Evolutionary conservation across 2,113 vertebrate genomes (phyloP).

Genomic region (Protobothrops flavoviridis): DNA sequence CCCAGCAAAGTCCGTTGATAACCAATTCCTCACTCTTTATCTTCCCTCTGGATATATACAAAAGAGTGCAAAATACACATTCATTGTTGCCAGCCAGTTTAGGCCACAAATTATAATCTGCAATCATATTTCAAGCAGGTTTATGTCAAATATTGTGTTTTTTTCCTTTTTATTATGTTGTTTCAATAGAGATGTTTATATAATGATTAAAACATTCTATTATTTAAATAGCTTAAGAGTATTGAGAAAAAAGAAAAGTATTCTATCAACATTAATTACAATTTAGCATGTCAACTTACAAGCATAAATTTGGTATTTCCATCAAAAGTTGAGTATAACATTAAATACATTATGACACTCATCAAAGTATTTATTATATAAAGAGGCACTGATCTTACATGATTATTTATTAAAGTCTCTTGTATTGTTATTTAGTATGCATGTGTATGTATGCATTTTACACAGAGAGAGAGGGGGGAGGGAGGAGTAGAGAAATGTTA

Average conservation of each 20-base stretch:
- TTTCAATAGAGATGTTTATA: not conserved
- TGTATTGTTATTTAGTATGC: not conserved
- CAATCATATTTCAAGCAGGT: not conserved
- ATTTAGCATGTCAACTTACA: not conserved
- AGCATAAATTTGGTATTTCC: not conserved
- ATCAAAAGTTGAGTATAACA: not conserved
- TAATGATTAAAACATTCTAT: not conserved
- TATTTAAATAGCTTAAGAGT: not conserved
- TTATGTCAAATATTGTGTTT: not conserved
- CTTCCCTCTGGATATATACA: not conserved
- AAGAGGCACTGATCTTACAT: not conserved
- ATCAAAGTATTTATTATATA: not conserved
- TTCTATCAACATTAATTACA: not conserved
- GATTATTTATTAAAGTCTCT: not conserved
- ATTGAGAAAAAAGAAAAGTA: too few relatives aligned
- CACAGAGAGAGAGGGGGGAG: too few relatives aligned
- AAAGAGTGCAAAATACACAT: not conserved
- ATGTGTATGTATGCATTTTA: not conserved
- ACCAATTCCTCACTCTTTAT: not conserved
- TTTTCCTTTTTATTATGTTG: not conserved
- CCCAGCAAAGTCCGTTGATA: not conserved
- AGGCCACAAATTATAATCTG: not conserved
- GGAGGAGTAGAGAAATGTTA: not conserved
- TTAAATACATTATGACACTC: not conserved
- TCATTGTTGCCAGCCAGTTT: not conserved